Evolutionary conservation across 2,888 invertebrate genomes (phyloP), one percentile per base, ranked within the genome.

Genomic region (Ormyrus thymus): DNA sequence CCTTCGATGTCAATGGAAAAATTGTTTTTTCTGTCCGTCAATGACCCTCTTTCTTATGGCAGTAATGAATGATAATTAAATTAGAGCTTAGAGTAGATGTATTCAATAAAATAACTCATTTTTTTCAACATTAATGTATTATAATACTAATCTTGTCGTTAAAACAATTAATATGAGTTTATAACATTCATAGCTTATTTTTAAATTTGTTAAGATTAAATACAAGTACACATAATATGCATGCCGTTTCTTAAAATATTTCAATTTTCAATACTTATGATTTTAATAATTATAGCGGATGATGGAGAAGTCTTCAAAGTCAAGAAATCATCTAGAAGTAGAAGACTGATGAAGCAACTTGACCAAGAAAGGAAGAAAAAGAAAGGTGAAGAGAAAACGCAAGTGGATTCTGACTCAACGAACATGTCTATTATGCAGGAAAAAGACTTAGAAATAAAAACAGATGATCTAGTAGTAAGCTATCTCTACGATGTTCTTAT

Each of bases 261-360:
- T 43, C 11, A 50, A 65, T 50, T 45, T 59, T 29, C 5, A 43
- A 53, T 46, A 62, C 10, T 29, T 29, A 29, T 29, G 29, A 29
- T 29, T 29, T 29, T 29, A 29, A 29, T 82, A 62, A 29, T 79
- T 88, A 90, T 92, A 91, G 96, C 95, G 86, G 96, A 96, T 88
- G 94, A 94, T 84, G 95, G 94, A 46, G 97, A 97, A 91, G 95
- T 96, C 71, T 98, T 98, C 90, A 96, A 97, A 93, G 96, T 98
- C 70, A 97, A 97, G 90, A 98, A 98, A 90, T 97, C 98, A 8
- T 97, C 96, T 8, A 96, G 97, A 87, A 97, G 97, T 90, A 96
- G 97, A 90, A 94, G 95, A 89, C 92, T 97, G 75, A 95, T 96
- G 91, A 95, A 95, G 88, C 94, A 95, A 89, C 91, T 95, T 86